Evolutionary conservation across 2,797 vertebrate genomes (phyloP), one percentile per base, ranked within the genome.

Genomic region (Premnoplex brunnescens): DNA sequence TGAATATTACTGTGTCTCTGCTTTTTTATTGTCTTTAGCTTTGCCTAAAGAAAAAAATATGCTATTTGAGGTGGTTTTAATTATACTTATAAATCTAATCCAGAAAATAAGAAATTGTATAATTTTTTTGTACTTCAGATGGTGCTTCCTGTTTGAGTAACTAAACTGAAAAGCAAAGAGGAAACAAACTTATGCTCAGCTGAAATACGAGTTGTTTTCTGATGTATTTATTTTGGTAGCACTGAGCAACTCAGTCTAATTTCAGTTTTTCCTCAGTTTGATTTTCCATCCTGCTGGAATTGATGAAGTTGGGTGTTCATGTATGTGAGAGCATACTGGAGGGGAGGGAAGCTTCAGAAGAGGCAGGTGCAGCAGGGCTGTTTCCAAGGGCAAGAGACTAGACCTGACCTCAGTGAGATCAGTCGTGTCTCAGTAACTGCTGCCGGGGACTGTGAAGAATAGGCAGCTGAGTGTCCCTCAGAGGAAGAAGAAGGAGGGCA

Each of bases 1-100:
- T 93, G 55, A 96, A 77, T 97, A 97, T 96, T 89, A 91, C 83
- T 88, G 37, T 88, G 95, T 79, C 46, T 73, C 76, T 84, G 95
- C 46, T 87, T 96, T 94, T 97, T 96, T 85, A 64, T 90, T 90
- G n/a, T 73, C 24, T 73, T 81, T 37, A 64, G 7, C 36, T 88
- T 66, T 91, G 30, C 37, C 23, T 80, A 36, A 32, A 62, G 76
- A 71, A 15, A 62, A 56, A 12, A 11, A n/a, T 32, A 15, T 2
- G 3, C 23, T 72, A 21, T 55, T 85, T 63, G 52, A 63, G 14
- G 44, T 76, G 10, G 30, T 80, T 74, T 92, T 69, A 55, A 63
- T 59, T 71, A 34, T 56, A 73, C 55, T 54, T 77, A 77, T 60
- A 77, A 78, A 74, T 67, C 14, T 87, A 69, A 85, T 60, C 32